Conservation (phyloP, 1,140 invertebrate genomes). For the Leptonema lineaticorne region DNA sequence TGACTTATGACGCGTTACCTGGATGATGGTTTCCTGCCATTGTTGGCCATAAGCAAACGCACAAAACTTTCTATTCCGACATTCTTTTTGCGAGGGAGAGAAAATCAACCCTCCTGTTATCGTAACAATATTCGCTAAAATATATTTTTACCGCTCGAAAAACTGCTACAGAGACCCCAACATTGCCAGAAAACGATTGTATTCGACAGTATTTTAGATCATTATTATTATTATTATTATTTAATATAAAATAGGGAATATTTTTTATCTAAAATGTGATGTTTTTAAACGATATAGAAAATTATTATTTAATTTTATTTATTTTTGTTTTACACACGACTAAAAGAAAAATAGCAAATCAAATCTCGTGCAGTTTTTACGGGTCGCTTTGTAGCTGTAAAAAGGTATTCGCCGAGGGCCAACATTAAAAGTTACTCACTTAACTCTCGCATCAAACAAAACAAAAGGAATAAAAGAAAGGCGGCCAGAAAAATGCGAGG, state of each 20-base stretch:
- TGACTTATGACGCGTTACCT: conserved; percentile 42
- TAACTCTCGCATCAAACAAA: conserved; percentile 31
- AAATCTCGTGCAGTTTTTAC: background rate
- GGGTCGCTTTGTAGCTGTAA: conserved; percentile 13
- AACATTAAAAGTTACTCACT: conserved; percentile 37
- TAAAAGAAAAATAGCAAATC: conserved; percentile 1
- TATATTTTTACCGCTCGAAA: conserved; percentile 32
- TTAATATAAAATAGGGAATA: too few relatives aligned
- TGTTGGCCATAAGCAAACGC: conserved; percentile 21
- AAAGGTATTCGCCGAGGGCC: conserved; percentile 23
- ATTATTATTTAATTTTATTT: too few relatives aligned
- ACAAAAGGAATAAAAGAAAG: conserved; percentile 34
- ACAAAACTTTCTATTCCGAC: conserved; percentile 34
- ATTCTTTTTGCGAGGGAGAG: conserved; percentile 28
- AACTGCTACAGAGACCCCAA: background rate
- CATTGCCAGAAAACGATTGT: conserved; percentile 24
- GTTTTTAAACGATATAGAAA: too few relatives aligned
- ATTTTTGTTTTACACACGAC: background rate
- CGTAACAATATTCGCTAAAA: conserved; percentile 34
- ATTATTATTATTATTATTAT: too few relatives aligned
- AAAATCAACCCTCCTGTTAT: conserved; percentile 13
- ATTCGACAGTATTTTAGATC: conserved; percentile 20
- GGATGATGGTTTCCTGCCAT: conserved; percentile 35
- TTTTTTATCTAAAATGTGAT: too few relatives aligned
- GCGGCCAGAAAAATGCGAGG: background rate